Base-by-base conservation (phyloP, 2,113 vertebrate species). In the Centropus unirufus region DNA sequence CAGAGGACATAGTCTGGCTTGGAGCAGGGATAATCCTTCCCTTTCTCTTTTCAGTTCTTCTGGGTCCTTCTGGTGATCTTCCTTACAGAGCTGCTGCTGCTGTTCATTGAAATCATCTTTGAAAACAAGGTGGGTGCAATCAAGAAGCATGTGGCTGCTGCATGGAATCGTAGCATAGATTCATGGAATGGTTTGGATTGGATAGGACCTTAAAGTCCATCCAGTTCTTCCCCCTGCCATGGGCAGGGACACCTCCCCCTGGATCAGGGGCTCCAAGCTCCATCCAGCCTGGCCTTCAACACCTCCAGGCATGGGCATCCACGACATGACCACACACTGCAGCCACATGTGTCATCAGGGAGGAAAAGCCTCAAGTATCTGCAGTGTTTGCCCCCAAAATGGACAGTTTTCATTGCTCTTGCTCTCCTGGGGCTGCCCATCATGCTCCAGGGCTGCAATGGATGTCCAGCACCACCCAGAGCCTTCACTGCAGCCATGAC, bases 11-110 rank as follows among this genome's bases (percentile, higher is more conserved):
- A 66, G 39, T 39, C 61, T 61, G 57, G 26, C 40, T 34, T 49
- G 26, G 52, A 34, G 54, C 32, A 32, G n/a, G 11, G 26, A 18
- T 83, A 14, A 94, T 61, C 92, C 14, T 80, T 36, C 42, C 40
- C 32, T 85, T 70, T 66, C 83, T 78, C 67, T 42, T 78, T 78
- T 13, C 97, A 99, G 98, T 99, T 99, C 94, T 98, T 99, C 87
- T 99, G 98, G 91, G 97, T 99, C 26, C 98, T 99, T 26, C 98
- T 98, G 95, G 97, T 95, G 32, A 95, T 99, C 87, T 98, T 99
- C 95, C 87, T 98, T 11, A 97, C 97, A 1, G 98, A 99, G 95
- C 90, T 98, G 5, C 68, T 99, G 26, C 98, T 98, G 5, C 94
- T 99, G 26, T 95, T 98, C 82, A 90, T 97, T 1, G 98, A 98